Evolutionary conservation across 2,113 vertebrate genomes (phyloP).

Genomic region (Cnemophilus loriae): DNA sequence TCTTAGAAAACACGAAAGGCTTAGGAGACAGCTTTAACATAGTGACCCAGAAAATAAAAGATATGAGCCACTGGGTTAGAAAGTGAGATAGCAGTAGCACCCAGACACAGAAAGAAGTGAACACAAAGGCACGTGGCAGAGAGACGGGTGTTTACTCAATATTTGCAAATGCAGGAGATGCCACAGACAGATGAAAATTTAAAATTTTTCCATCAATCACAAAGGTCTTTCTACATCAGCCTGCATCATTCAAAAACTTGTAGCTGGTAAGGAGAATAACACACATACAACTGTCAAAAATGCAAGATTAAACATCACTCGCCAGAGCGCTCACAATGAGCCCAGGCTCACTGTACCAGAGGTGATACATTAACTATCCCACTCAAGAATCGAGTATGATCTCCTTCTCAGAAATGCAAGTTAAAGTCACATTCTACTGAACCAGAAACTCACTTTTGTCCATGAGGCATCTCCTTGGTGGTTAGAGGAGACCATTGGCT

Average conservation of each 20-base stretch:
- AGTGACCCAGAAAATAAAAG: neutral
- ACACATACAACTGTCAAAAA: neutral
- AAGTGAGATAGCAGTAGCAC: neutral
- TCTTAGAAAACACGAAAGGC: neutral
- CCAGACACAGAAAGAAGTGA: neutral
- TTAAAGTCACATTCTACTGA: neutral
- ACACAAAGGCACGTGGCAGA: neutral
- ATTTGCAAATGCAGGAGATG: neutral
- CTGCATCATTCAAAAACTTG: neutral
- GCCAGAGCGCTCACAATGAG: accelerated
- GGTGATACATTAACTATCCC: neutral
- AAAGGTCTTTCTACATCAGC: neutral
- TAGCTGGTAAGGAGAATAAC: neutral
- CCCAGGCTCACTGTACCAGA: neutral
- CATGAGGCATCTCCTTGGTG: neutral
- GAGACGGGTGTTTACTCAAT: neutral
- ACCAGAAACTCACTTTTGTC: neutral
- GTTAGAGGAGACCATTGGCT: neutral
- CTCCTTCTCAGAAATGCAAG: neutral
- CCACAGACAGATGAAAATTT: neutral
- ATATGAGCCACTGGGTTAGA: neutral
- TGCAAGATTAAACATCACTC: neutral
- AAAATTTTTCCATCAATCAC: neutral
- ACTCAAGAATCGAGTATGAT: accelerated
- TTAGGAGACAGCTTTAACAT: neutral